Percentiles rank a stretch among this genome's conserved stretches.
phyloP scores from a whole-genome alignment of 2,113 vertebrate species.

The Lagenorhynchus albirostris region DNA sequence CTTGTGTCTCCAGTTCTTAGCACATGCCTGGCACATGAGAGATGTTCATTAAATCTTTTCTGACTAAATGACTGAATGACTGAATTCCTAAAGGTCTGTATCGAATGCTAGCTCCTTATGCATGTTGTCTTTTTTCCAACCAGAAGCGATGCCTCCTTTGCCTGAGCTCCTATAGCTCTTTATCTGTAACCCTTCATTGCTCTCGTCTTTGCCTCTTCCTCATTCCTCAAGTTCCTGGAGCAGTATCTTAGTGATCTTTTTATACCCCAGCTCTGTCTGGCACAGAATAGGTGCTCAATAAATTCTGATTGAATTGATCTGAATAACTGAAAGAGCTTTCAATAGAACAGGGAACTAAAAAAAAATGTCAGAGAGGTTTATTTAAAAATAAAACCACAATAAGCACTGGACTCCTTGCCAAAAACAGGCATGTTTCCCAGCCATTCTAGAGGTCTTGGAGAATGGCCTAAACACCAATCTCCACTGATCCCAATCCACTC shows the following conservation, averaged over 20 bases:
- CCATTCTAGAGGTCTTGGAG: slow-evolving; percentile 44
- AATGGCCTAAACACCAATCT: not conserved
- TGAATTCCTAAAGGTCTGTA: not conserved
- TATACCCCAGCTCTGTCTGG: not conserved
- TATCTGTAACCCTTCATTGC: not conserved
- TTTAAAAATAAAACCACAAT: slow-evolving; percentile 35
- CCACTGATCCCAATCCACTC: slow-evolving; percentile 4
- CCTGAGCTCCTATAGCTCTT: not conserved
- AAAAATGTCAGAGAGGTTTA: not conserved
- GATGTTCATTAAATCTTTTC: not conserved
- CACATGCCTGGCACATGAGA: not conserved
- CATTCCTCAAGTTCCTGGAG: not conserved
- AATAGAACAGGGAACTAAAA: not conserved
- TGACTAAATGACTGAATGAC: not conserved
- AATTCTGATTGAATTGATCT: slow-evolving; percentile 19
- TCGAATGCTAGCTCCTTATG: not conserved
- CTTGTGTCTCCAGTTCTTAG: not conserved
- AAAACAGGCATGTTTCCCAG: slow-evolving; percentile 4
- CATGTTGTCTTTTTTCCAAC: not conserved
- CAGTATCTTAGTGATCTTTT: not conserved
- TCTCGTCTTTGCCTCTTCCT: not conserved
- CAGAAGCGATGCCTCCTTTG: not conserved
- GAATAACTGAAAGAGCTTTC: slow-evolving; percentile 40
- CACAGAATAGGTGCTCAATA: not conserved
- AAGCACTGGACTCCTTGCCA: slow-evolving; percentile 1